Evolutionary conservation across 2,888 invertebrate species (phyloP).

Genomic region (Dolichomitus sp.): DNA sequence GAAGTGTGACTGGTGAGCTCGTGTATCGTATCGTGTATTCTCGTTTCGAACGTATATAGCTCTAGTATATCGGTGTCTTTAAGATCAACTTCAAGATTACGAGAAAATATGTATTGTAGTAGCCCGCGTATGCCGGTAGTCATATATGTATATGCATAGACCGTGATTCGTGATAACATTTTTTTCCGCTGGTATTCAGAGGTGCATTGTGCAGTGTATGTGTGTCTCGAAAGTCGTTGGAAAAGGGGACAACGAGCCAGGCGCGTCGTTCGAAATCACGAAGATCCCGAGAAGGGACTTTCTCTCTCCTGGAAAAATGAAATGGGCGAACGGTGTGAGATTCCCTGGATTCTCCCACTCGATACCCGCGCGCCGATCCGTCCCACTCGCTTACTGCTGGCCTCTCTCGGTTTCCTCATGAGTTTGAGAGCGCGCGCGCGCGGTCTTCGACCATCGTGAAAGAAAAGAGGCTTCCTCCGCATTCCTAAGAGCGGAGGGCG

Average conservation of each 20-base stretch:
- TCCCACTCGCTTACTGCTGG: constrained; percentile 24
- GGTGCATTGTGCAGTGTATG: too few relatives aligned
- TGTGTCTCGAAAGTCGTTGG: background rate
- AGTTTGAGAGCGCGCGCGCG: constrained; percentile 19
- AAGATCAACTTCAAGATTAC: background rate
- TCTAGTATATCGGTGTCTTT: background rate
- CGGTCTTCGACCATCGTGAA: constrained; percentile 53
- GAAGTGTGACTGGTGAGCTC: constrained; percentile 3
- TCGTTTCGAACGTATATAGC: background rate
- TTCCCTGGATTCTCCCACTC: constrained; percentile 71
- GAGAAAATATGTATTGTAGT: background rate
- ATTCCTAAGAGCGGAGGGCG: constrained; percentile 60
- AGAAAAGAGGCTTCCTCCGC: constrained; percentile 66
- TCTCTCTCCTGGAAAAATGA: constrained; percentile 75
- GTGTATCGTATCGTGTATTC: background rate
- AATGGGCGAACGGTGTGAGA: constrained; percentile 66
- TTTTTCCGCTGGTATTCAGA: background rate
- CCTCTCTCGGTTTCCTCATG: constrained; percentile 48
- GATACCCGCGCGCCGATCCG: constrained; percentile 10
- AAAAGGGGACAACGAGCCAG: background rate
- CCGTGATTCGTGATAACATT: background rate
- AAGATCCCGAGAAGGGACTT: constrained; percentile 72
- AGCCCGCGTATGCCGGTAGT: background rate
- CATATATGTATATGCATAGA: background rate
- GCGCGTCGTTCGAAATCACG: constrained; percentile 59